Base-by-base conservation (phyloP, 1,140 invertebrate species). In the Micrasema longulum region DNA sequence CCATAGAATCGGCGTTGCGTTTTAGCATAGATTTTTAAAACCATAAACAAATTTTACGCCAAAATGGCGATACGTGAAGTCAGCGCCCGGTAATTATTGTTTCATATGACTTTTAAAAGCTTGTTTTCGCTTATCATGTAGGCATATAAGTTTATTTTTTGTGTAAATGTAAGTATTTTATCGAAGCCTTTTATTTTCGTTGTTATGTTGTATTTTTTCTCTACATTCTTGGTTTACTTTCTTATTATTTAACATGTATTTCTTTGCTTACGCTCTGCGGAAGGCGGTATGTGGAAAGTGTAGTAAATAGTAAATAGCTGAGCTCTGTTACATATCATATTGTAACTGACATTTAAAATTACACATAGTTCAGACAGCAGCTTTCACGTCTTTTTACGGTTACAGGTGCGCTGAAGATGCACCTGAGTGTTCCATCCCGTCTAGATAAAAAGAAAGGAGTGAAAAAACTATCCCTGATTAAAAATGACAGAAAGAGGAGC, bases 361-460 rank as follows among this genome's bases (percentile, higher is more conserved):
- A n/a, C n/a, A n/a, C n/a, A n/a, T n/a, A n/a, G n/a, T n/a, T n/a
- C n/a, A n/a, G n/a, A 57, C 36, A 31, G 11, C 53, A 57, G 12
- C 26, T 38, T 22, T 38, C 57, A 62, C n/a, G 22, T 16, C 35
- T 10, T 16, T 41, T 18, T 22, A 62, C 35, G 20, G 12, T 84
- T 80, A 11, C 79, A 85, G 83, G 82, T 83, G 80, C 82, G 75
- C 83, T 83, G 82, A 85, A 84, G 82, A 85, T 85, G 83, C 82
- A 81, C 82, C 79, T 83, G 80, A 84, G 60, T 14, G 50, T 84
- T 78, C 81, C n/a, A n/a, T n/a, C 78, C 78, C 76, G 80, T 64
- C 77, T 79, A 69, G 81, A 81, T 83, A 81, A 77, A 63, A 84
- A 82, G 80, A 82, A 83, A 82, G 80, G 79, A 79, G 80, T 80